Evolutionary conservation across 1,140 invertebrate species (phyloP).

Genomic region (Aphelenchoides fujianensis): DNA sequence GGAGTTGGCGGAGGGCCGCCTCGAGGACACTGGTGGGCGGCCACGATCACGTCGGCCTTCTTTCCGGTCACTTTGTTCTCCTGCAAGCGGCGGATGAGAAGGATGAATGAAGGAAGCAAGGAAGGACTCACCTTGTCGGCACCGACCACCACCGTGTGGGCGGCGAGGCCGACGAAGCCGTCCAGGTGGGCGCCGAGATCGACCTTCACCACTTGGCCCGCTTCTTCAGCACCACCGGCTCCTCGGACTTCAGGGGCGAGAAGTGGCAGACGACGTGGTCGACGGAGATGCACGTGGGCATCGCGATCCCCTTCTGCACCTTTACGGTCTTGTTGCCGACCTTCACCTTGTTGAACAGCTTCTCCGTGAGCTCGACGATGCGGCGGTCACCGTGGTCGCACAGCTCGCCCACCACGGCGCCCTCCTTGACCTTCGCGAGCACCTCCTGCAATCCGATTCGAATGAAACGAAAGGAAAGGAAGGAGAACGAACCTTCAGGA

Average conservation of each 20-base stretch:
- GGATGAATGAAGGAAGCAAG: background rate
- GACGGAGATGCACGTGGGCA: conserved; percentile 95
- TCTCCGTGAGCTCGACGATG: conserved; percentile 77
- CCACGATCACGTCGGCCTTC: conserved; percentile 89
- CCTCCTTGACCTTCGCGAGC: conserved; percentile 79
- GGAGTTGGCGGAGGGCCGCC: conserved; percentile 83
- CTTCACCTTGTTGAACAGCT: conserved; percentile 97
- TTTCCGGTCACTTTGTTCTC: conserved; percentile 70
- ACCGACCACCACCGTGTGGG: conserved; percentile 88
- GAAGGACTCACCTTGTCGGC: conserved; percentile 66
- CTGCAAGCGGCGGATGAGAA: conserved; percentile 41
- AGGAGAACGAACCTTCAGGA: conserved; percentile 54
- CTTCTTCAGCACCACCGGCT: conserved; percentile 80
- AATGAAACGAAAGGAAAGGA: conserved; percentile 13
- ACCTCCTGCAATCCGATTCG: conserved; percentile 76
- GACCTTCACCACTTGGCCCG: conserved; percentile 97
- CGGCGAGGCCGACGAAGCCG: conserved; percentile 96
- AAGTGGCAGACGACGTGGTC: conserved; percentile 99
- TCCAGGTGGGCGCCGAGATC: conserved; percentile 96
- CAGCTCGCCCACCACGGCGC: conserved; percentile 81
- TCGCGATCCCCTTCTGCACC: conserved; percentile 73
- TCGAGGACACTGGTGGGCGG: conserved; percentile 90
- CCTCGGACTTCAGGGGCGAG: conserved; percentile 87
- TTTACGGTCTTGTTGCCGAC: conserved; percentile 83
- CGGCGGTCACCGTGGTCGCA: conserved; percentile 87